Conservation (phyloP, 2,113 vertebrate genomes). For the Oplegnathus fasciatus region DNA sequence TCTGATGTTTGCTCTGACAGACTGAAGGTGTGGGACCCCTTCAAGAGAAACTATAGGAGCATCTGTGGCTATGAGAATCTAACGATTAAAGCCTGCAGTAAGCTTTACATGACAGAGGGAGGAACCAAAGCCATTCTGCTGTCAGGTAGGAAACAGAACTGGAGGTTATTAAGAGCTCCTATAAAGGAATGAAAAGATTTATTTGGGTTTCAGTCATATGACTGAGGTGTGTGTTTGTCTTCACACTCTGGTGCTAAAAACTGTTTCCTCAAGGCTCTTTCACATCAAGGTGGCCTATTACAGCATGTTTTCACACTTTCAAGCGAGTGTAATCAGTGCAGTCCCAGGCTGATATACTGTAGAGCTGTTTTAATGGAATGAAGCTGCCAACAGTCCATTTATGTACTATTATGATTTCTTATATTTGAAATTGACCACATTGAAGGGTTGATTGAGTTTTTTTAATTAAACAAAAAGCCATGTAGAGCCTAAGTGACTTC, state of each 20-base stretch:
- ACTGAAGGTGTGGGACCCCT: conserved; percentile 79
- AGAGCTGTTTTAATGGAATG: not conserved
- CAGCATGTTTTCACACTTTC: conserved; percentile 14
- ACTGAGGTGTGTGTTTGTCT: conserved; percentile 11
- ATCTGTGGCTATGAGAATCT: conserved; percentile 74
- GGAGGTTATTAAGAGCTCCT: not conserved
- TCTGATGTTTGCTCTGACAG: conserved; percentile 41
- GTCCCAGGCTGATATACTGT: not conserved
- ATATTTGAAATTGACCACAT: not conserved
- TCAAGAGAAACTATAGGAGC: conserved; percentile 68
- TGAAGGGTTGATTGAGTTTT: not conserved
- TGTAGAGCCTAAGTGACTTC: not conserved
- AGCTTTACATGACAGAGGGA: conserved; percentile 72
- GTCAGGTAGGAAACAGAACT: conserved; percentile 67
- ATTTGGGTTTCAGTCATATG: not conserved
- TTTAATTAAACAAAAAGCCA: not conserved
- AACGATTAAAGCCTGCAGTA: conserved; percentile 61
- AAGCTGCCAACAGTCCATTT: not conserved
- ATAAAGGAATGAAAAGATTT: not conserved
- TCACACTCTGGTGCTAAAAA: conserved; percentile 19
- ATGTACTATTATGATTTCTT: too few species aligned
- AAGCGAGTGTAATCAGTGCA: not conserved
- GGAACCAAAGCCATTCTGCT: conserved; percentile 76
- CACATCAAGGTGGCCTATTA: not conserved
- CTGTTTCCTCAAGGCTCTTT: conserved; percentile 11